These are phyloP conservation scores for Drosophila kuntzei DNA, from an alignment of 2,888 invertebrate genomes.

Conservation along the genomic window DNA sequence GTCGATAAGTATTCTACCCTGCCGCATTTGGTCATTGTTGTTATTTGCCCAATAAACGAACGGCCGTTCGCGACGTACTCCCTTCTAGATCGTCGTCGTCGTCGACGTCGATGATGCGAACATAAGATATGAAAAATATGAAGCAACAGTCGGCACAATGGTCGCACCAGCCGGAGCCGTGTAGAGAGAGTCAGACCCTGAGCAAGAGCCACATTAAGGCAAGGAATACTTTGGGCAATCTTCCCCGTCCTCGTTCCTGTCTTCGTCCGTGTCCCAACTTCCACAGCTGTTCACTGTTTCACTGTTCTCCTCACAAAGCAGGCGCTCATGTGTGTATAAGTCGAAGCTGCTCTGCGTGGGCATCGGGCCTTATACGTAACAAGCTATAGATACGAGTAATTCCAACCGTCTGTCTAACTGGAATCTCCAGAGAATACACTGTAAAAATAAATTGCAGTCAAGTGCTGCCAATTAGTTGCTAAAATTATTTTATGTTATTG, in stretches of 20 bases:
- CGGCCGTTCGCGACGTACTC: slow-evolving; percentile 27
- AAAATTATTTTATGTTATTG: slow-evolving; percentile 77
- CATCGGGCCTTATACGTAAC: slow-evolving; percentile 42
- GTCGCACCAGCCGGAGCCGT: slow-evolving; percentile 39
- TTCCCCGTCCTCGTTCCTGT: neutral
- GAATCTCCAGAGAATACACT: slow-evolving; percentile 14
- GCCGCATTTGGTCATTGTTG: slow-evolving; percentile 47
- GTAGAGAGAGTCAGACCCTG: neutral
- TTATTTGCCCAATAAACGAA: slow-evolving; percentile 73
- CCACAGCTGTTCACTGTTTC: neutral
- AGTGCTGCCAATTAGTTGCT: slow-evolving; percentile 79
- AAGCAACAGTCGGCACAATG: slow-evolving; percentile 76
- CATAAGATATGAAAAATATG: slow-evolving; percentile 80
- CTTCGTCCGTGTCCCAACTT: neutral
- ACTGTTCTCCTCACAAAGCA: slow-evolving; percentile 36
- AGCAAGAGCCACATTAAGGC: slow-evolving; percentile 14
- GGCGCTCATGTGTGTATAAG: slow-evolving; percentile 65
- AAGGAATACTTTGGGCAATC: slow-evolving; percentile 52
- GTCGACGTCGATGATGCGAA: slow-evolving; percentile 74
- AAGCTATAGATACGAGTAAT: slow-evolving; percentile 25
- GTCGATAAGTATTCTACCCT: slow-evolving; percentile 48
- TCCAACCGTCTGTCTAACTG: slow-evolving; percentile 1
- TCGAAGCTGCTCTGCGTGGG: slow-evolving; percentile 49
- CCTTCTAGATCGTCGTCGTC: slow-evolving; percentile 30
- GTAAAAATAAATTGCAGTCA: slow-evolving; percentile 75